Percentiles rank a stretch among this genome's conserved stretches.
Conservation (phyloP, 2,797 vertebrate species). For the Peromyscus eremicus region DNA sequence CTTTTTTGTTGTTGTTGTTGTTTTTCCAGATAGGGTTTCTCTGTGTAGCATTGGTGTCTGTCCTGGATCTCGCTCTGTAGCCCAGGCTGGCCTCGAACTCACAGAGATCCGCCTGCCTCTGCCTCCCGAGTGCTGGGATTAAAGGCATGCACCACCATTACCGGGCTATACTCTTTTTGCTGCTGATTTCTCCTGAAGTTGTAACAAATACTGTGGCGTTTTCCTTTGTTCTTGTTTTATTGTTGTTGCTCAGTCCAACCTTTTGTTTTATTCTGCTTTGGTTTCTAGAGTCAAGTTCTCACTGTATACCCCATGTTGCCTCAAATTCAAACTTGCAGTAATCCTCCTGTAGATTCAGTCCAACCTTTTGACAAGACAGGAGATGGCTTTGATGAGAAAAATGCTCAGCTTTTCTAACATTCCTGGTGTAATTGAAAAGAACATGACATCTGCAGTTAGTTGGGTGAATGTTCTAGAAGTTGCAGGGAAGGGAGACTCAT, state of each 20-base stretch:
- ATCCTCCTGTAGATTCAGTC: background rate
- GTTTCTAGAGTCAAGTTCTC: too few species aligned
- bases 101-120: too few species aligned
- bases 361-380: background rate
- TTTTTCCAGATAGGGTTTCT: too few species aligned
- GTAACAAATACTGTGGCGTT: background rate
- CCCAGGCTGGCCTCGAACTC: too few species aligned
- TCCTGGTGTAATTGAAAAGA: background rate
- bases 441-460: background rate
- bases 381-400: background rate
- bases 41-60: too few species aligned
- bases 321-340: background rate
- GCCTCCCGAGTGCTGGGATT: too few species aligned
- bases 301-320: too few species aligned
- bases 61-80: too few species aligned
- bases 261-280: background rate
- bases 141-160: too few species aligned
- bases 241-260: background rate
- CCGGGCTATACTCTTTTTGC: background rate
- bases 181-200: constrained; percentile 16
- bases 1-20: too few species aligned
- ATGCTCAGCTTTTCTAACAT: background rate
- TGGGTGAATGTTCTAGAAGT: constrained; percentile 27
- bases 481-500: background rate
- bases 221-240: background rate